phyloP scores from a whole-genome alignment of 2,113 vertebrate species.

The Xiphias gladius region DNA sequence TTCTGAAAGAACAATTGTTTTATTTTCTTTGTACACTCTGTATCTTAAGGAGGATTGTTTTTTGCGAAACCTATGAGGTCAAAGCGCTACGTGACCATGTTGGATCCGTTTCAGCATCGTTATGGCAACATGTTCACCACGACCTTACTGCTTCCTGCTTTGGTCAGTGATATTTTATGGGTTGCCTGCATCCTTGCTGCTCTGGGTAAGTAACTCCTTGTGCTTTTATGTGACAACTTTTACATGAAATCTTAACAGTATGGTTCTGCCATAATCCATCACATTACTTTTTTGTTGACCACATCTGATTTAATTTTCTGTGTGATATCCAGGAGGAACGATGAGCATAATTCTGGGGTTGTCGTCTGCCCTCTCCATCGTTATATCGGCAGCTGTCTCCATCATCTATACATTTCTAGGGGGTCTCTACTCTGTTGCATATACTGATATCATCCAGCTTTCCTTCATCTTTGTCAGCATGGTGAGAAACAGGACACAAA shows the following conservation, averaged over 20 bases:
- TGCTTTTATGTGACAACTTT: background rate
- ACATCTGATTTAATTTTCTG: background rate
- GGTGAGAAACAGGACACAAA: conserved; percentile 75
- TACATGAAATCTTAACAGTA: background rate
- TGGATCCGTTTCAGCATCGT: conserved; percentile 86
- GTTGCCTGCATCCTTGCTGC: conserved; percentile 86
- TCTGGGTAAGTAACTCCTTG: conserved; percentile 75
- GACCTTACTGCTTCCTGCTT: conserved; percentile 81
- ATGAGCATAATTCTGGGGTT: conserved; percentile 85
- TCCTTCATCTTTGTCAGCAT: conserved; percentile 83
- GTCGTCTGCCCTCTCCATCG: conserved; percentile 75
- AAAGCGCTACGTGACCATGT: conserved; percentile 85
- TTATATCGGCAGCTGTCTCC: conserved; percentile 83
- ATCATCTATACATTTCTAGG: conserved; percentile 84
- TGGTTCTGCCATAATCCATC: background rate
- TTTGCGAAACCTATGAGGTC: conserved; percentile 88
- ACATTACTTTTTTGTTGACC: background rate
- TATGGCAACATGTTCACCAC: conserved; percentile 83
- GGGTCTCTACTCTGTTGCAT: conserved; percentile 88
- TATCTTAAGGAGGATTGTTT: conserved; percentile 81
- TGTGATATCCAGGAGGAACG: conserved; percentile 80
- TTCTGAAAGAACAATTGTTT: background rate
- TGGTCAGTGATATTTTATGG: conserved; percentile 86
- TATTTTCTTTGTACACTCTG: background rate
- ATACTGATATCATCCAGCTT: conserved; percentile 87